These are phyloP conservation scores for Hypena proboscidalis DNA, from an alignment of 2,888 invertebrate species.

Conservation along the genomic window DNA sequence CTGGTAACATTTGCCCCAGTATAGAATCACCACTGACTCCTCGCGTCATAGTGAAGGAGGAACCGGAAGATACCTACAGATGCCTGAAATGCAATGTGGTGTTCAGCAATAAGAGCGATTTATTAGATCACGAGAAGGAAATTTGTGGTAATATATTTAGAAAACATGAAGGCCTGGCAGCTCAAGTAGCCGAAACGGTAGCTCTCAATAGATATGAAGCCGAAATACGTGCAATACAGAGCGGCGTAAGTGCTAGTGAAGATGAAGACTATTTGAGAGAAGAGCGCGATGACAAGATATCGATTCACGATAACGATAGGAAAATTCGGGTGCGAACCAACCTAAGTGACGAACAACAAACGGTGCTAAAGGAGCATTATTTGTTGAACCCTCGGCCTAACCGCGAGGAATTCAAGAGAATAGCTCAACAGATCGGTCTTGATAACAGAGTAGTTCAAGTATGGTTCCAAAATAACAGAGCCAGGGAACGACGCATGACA, in stretches of 20 bases:
- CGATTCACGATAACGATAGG: constrained; percentile 87
- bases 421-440: constrained; percentile 91
- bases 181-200: constrained; percentile 89
- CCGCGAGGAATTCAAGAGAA: constrained; percentile 95
- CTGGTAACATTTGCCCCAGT: constrained; percentile 73
- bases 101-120: constrained; percentile 85
- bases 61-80: constrained; percentile 72
- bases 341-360: constrained; percentile 97
- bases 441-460: constrained; percentile 95
- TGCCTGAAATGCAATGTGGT: constrained; percentile 86
- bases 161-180: constrained; percentile 90
- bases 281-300: constrained; percentile 81
- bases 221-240: constrained; percentile 80
- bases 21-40: constrained; percentile 63
- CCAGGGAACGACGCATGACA: constrained; percentile 91
- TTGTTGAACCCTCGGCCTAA: constrained; percentile 96
- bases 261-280: constrained; percentile 86
- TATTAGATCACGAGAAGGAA: constrained; percentile 90
- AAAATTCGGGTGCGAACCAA: constrained; percentile 97
- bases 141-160: constrained; percentile 84
- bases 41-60: constrained; percentile 65
- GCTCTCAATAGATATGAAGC: constrained; percentile 82
- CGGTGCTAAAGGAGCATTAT: constrained; percentile 95
- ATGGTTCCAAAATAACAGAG: constrained; percentile 98
- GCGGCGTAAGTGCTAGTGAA: constrained; percentile 85